Evolutionary conservation across 2,797 vertebrate genomes (phyloP), one percentile per base, ranked within the genome.

Genomic region (Delichon dasypus): DNA sequence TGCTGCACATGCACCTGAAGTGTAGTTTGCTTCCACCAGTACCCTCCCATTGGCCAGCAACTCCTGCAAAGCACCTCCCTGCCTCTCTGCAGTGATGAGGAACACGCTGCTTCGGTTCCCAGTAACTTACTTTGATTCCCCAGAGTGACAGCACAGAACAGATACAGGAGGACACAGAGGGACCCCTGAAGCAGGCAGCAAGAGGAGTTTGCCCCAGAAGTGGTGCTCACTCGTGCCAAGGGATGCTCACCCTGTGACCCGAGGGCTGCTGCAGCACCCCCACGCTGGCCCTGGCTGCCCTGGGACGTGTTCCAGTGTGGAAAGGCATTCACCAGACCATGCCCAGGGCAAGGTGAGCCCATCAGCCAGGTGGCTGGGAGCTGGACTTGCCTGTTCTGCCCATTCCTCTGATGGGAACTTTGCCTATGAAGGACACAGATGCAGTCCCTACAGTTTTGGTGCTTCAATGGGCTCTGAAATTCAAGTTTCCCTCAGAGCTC

Each of bases 191-290:
- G 76, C 13, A 68, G 54, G 61, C n/a, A 88, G 55, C 9, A 26
- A 20, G 36, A 71, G n/a, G 29, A 80, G 50, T 36, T 75, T 75
- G 34, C 25, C 27, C 17, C 76, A 57, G 26, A 22, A 47, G 58
- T 12, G 73, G 26, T 10, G 42, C 54, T 32, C 13, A 7, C 19
- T 26, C 60, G 29, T 4, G 5, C 57, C 50, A 34, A 82, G 29
- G 30, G n/a, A 7, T 14, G 5, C 16, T 72, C 50, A 54, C 14
- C 9, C 10, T 20, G 23, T 0, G 1, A 16, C 32, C 45, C 0
- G 0, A 71, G 32, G 45, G 77, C 54, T 26, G 7, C 47, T 44
- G 34, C 48, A 72, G 60, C 66, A 38, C 27, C 30, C 32, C n/a
- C 66, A n/a, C 4, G 2, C 38, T 47, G 2, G 0, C 26, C 23